Evolutionary conservation across 2,888 invertebrate species (phyloP).

Genomic region (Yponomeuta cagnagella): DNA sequence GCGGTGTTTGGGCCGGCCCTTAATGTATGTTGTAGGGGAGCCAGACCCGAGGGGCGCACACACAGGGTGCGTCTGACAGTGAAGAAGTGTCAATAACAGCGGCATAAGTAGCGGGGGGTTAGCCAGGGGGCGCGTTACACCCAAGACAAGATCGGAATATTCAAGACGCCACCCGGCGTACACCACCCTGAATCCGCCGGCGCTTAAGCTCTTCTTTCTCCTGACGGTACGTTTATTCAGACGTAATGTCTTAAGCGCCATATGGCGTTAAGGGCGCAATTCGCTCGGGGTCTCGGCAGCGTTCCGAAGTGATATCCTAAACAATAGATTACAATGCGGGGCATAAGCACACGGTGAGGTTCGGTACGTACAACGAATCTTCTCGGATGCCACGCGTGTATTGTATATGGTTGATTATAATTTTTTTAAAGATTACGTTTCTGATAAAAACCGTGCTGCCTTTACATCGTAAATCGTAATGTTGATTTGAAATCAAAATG

Average conservation of each 20-base stretch:
- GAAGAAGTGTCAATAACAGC: constrained; percentile 77
- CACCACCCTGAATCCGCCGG: background rate
- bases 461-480: background rate
- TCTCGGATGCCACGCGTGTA: constrained; percentile 8
- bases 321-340: constrained; percentile 70
- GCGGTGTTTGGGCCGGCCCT: constrained; percentile 44
- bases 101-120: constrained; percentile 73
- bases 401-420: constrained; percentile 11
- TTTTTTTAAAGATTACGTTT: constrained; percentile 2
- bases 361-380: constrained; percentile 1
- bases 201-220: constrained; percentile 3
- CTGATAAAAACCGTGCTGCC: background rate
- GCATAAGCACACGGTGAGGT: constrained; percentile 13
- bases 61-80: constrained; percentile 75
- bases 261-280: background rate
- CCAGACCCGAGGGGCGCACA: constrained; percentile 52
- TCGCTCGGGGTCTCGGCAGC: background rate
- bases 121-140: constrained; percentile 63
- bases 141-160: constrained; percentile 73
- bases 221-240: constrained; percentile 31
- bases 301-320: constrained; percentile 42
- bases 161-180: constrained; percentile 35
- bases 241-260: constrained; percentile 26
- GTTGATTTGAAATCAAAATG: background rate
- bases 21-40: constrained; percentile 64